A percentile compares a stretch with the other conserved stretches of the same genome.
These are phyloP conservation scores for Sphenopsis melanotis DNA, from an alignment of 2,797 vertebrate genomes.

Conservation along the genomic window DNA sequence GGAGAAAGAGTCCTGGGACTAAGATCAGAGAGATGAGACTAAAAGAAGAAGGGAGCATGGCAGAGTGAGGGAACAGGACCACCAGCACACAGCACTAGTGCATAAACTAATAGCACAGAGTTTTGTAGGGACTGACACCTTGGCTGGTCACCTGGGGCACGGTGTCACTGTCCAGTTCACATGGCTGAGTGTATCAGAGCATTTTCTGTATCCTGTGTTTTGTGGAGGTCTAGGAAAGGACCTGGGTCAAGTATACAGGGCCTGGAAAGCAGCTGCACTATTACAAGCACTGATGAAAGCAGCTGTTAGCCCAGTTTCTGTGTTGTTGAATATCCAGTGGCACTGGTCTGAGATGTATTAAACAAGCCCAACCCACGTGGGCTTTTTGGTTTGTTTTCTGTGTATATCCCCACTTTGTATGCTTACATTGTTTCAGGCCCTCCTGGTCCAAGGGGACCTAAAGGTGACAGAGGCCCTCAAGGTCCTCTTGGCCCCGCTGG, in stretches of 20 bases:
- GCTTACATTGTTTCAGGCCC: slow-evolving; percentile 81
- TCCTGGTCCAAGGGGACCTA: slow-evolving; percentile 90
- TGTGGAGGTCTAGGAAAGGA: neutral
- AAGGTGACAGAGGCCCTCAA: slow-evolving; percentile 89
- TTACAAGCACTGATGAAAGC: neutral
- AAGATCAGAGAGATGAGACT: neutral
- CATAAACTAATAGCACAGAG: neutral
- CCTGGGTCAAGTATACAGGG: neutral
- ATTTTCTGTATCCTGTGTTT: neutral
- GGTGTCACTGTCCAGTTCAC: neutral
- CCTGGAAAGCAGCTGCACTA: neutral
- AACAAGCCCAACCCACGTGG: neutral
- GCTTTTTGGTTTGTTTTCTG: neutral
- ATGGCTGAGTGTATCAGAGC: neutral
- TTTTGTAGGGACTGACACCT: neutral
- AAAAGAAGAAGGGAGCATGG: neutral
- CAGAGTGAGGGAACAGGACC: neutral
- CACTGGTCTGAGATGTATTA: neutral
- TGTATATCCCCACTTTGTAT: neutral
- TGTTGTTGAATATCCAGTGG: neutral
- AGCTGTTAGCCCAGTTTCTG: neutral
- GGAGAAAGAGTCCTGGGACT: neutral
- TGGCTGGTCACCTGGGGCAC: neutral
- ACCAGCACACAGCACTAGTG: accelerated
- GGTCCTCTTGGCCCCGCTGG: slow-evolving; percentile 84